A percentile compares a stretch with the other conserved stretches of the same genome.
Evolutionary conservation across 2,888 invertebrate species (phyloP).

Genomic region (Drosophila stalkeri): DNA sequence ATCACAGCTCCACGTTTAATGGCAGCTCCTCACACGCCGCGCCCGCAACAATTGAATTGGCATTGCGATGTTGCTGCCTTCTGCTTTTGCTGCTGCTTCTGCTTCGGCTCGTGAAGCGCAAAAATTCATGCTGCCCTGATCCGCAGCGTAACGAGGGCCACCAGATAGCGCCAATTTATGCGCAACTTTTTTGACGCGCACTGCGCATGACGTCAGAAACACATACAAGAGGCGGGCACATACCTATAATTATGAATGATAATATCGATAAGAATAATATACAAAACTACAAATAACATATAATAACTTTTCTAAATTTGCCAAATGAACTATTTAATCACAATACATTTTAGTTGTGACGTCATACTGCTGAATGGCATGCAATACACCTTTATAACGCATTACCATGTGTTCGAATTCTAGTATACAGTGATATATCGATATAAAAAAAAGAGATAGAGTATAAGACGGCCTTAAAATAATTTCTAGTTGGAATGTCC

Average conservation of each 20-base stretch:
- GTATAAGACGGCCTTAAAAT: background rate
- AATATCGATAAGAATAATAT: background rate
- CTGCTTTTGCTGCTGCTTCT: background rate
- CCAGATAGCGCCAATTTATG: slow-evolving; percentile 16
- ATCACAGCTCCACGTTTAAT: slow-evolving; percentile 19
- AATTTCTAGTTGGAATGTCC: background rate
- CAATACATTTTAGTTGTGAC: background rate
- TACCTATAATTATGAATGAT: background rate
- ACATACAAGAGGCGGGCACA: background rate
- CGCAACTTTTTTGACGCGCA: slow-evolving; percentile 1
- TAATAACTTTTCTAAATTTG: too few relatives aligned
- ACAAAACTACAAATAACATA: background rate
- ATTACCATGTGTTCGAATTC: background rate
- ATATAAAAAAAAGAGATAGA: background rate
- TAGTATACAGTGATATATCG: background rate
- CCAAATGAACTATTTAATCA: background rate
- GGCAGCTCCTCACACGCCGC: slow-evolving; percentile 16
- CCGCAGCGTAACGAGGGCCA: slow-evolving; percentile 14
- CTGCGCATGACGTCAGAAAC: slow-evolving; percentile 48
- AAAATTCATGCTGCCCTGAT: slow-evolving; percentile 40
- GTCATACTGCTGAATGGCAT: background rate
- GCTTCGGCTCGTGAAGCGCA: slow-evolving; percentile 8
- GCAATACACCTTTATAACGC: background rate
- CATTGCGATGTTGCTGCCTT: slow-evolving; percentile 23
- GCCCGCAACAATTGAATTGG: slow-evolving; percentile 18